Conservation (phyloP, 1,140 invertebrate genomes). For the Piezodorus guildinii region DNA sequence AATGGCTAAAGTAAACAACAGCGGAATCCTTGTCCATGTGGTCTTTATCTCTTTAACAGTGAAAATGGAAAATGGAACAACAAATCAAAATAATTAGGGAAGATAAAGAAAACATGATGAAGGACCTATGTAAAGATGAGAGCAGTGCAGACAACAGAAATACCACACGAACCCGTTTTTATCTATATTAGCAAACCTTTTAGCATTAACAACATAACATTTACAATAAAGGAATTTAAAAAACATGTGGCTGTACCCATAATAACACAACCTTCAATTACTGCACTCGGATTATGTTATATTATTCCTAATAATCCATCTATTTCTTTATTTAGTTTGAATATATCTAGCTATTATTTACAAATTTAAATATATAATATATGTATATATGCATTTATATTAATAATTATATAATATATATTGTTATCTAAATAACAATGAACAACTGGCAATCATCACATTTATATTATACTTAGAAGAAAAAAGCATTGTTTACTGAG, state of each 20-base stretch:
- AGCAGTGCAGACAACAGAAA: conserved; percentile 12
- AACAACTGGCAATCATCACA: conserved; percentile 12
- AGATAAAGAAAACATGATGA: conserved; percentile 1
- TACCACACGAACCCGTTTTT: conserved; percentile 15
- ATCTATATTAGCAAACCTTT: conserved; percentile 9
- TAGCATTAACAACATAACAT: conserved; percentile 11
- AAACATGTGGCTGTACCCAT: conserved; percentile 24
- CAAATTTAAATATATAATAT: conserved; percentile 12
- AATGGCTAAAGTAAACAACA: conserved; percentile 1
- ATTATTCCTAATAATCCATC: conserved; percentile 17
- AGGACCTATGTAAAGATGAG: conserved; percentile 2
- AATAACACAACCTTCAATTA: conserved; percentile 23
- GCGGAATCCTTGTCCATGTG: conserved; percentile 2
- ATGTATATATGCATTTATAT: background rate
- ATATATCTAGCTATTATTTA: conserved; percentile 15
- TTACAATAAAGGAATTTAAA: conserved; percentile 10
- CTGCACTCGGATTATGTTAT: conserved; percentile 16
- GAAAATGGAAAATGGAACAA: background rate
- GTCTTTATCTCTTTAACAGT: conserved; percentile 7
- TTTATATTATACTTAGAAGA: conserved; percentile 11
- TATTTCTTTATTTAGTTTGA: conserved; percentile 17
- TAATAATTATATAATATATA: conserved; percentile 11
- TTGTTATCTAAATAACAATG: conserved; percentile 14
- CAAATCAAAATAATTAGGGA: background rate
- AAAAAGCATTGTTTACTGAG: conserved; percentile 12